Percentiles rank a stretch among this genome's conserved stretches.
Evolutionary conservation across 2,113 vertebrate species (phyloP).

Genomic region (Anas platyrhynchos): DNA sequence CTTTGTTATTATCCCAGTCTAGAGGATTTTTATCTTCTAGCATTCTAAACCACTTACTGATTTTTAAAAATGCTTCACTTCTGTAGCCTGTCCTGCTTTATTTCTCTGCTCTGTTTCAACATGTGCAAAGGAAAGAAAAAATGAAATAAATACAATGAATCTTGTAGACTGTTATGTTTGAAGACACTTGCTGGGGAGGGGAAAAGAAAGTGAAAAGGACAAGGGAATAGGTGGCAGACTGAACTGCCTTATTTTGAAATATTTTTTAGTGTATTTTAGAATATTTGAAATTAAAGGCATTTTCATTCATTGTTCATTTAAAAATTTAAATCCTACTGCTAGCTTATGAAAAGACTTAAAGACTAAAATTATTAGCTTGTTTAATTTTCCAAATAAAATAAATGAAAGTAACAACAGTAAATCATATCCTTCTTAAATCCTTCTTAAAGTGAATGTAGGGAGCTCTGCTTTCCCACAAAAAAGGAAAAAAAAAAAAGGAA

Average conservation of each 20-base stretch:
- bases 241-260: neutral
- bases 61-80: neutral
- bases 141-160: neutral
- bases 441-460: neutral
- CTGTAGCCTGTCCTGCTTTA: neutral
- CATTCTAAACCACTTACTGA: neutral
- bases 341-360: neutral
- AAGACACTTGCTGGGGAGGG: neutral
- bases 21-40: neutral
- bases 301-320: neutral
- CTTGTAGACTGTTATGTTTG: neutral
- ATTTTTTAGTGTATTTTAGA: neutral
- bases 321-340: neutral
- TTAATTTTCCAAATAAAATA: neutral
- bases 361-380: neutral
- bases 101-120: neutral
- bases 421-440: neutral
- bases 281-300: neutral
- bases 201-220: neutral
- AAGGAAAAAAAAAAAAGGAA: neutral
- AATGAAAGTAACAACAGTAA: neutral
- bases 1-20: fast-evolving
- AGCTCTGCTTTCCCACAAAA: neutral
- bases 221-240: neutral
- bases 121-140: neutral